Percentiles rank a stretch among this genome's conserved stretches.
Conservation (phyloP, 2,113 vertebrate species). For the Corydoras maculifer region DNA sequence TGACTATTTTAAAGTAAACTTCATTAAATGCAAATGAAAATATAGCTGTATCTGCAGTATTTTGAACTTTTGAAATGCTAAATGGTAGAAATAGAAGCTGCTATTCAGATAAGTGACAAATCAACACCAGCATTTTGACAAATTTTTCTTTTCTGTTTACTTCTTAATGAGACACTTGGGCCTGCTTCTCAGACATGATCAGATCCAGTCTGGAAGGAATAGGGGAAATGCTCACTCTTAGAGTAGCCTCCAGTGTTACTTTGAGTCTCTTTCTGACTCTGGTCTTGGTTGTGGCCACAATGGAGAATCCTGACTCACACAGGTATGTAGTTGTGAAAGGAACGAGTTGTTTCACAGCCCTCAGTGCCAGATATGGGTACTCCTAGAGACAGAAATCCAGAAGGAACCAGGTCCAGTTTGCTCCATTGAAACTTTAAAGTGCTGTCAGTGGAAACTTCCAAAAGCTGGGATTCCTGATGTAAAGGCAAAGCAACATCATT, state of each 20-base stretch:
- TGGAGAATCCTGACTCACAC: constrained; percentile 19
- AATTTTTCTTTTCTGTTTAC: no score
- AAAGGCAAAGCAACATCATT: constrained; percentile 21
- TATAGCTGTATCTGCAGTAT: no score
- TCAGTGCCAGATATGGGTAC: constrained; percentile 19
- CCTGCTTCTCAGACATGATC: not conserved
- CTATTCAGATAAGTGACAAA: no score
- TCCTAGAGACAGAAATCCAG: constrained; percentile 20
- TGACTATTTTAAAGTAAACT: no score
- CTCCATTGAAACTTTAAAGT: constrained; percentile 16
- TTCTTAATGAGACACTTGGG: not conserved
- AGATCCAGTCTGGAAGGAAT: constrained; percentile 27
- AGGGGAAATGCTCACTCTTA: constrained; percentile 15
- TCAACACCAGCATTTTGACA: no score
- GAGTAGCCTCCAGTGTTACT: constrained; percentile 23
- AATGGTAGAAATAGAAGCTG: no score
- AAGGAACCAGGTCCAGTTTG: constrained; percentile 28
- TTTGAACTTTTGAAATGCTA: no score
- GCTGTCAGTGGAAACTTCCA: constrained; percentile 27
- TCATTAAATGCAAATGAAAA: no score
- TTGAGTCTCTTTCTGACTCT: constrained; percentile 34
- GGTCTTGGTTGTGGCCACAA: constrained; percentile 25
- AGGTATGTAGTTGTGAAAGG: constrained; percentile 30
- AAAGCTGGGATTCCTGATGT: constrained; percentile 24
- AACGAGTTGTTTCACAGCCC: not conserved